Conservation (phyloP, 2,113 vertebrate species). For the Pipra filicauda region DNA sequence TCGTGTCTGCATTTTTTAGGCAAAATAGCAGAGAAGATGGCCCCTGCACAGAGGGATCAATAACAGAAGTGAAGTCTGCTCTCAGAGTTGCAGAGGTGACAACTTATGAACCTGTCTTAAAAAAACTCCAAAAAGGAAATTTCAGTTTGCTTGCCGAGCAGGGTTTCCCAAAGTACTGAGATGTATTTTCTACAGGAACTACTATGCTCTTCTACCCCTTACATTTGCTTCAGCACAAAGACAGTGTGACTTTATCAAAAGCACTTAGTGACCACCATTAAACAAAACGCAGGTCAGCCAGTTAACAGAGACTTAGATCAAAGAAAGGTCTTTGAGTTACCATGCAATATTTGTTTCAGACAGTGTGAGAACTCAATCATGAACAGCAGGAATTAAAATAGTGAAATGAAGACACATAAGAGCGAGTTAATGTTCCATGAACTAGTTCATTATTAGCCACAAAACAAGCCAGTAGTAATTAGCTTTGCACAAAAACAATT, state of each 20-base stretch:
- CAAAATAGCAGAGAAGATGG: neutral
- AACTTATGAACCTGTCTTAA: neutral
- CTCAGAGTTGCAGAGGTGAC: neutral
- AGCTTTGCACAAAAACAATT: conserved; percentile 48
- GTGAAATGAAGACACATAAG: conserved; percentile 4
- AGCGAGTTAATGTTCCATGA: neutral
- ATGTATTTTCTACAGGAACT: neutral
- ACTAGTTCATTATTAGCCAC: conserved; percentile 38
- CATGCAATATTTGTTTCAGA: neutral
- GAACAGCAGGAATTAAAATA: conserved; percentile 35
- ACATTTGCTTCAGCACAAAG: neutral
- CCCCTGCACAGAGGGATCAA: neutral
- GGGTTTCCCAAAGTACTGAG: neutral
- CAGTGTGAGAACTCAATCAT: neutral
- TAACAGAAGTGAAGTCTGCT: neutral
- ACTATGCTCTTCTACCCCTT: neutral
- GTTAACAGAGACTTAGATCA: neutral
- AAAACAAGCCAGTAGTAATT: conserved; percentile 52
- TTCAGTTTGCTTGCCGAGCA: neutral
- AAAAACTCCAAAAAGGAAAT: neutral
- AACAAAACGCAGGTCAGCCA: neutral
- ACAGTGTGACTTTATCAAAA: neutral
- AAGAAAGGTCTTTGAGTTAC: neutral
- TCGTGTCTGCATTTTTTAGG: neutral
- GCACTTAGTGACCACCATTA: neutral